A percentile compares a stretch with the other conserved stretches of the same genome.
These are phyloP conservation scores for Rhabditoides inermis DNA, from an alignment of 2,888 invertebrate species.

Conservation along the genomic window DNA sequence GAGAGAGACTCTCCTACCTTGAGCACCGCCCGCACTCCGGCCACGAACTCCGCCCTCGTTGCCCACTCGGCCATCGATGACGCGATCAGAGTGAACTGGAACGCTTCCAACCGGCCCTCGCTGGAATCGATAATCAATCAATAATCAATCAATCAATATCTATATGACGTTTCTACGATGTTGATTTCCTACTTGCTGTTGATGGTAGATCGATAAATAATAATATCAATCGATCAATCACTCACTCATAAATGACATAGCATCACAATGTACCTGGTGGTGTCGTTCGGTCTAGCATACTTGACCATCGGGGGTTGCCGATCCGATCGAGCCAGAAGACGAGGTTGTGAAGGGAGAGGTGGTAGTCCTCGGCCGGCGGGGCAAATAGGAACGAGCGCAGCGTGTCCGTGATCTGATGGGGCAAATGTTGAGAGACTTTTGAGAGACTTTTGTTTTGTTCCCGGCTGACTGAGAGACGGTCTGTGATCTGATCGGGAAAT, in stretches of 20 bases:
- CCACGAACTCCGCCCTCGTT: slow-evolving; percentile 27
- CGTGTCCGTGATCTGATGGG: slow-evolving; percentile 5
- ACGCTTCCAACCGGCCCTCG: slow-evolving; percentile 19
- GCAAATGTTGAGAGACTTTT: too few relatives aligned
- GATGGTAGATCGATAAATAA: too few relatives aligned
- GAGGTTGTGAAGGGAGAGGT: slow-evolving; percentile 32
- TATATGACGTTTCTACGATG: neutral
- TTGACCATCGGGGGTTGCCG: slow-evolving; percentile 23
- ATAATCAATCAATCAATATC: neutral
- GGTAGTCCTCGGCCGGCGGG: slow-evolving; percentile 14
- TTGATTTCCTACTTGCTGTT: too few relatives aligned
- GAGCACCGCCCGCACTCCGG: neutral
- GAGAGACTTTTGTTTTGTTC: too few relatives aligned
- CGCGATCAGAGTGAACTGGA: slow-evolving; percentile 43
- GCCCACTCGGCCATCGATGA: slow-evolving; percentile 49
- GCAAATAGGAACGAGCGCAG: neutral
- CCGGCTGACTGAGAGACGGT: too few relatives aligned
- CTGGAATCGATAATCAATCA: slow-evolving; percentile 1
- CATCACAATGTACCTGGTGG: neutral
- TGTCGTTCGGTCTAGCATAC: neutral
- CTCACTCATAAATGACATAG: too few relatives aligned
- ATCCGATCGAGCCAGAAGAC: slow-evolving; percentile 34
- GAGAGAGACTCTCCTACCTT: neutral
- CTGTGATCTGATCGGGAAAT: too few relatives aligned
- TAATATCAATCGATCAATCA: too few relatives aligned